Evolutionary conservation across 2,888 invertebrate genomes (phyloP).

Genomic region (Drosophila melanosoma): DNA sequence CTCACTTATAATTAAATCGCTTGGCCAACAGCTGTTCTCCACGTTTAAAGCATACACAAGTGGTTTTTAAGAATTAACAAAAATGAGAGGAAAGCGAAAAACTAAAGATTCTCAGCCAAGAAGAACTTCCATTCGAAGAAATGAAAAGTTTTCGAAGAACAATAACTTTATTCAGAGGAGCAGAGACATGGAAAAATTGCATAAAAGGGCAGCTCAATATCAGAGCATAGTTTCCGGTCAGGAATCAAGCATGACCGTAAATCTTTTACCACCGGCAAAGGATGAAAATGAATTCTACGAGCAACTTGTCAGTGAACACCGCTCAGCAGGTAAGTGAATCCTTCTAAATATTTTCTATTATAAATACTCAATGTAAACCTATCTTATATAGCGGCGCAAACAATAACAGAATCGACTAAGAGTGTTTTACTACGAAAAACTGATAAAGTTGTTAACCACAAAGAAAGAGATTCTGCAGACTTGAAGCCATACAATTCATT

Average conservation of each 20-base stretch:
- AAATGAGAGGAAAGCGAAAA: slow-evolving; percentile 29
- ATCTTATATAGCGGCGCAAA: slow-evolving; percentile 20
- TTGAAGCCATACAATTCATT: slow-evolving; percentile 86
- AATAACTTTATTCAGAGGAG: slow-evolving; percentile 79
- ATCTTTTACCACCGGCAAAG: slow-evolving; percentile 42
- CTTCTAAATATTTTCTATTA: slow-evolving; percentile 41
- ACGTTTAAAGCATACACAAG: slow-evolving; percentile 11
- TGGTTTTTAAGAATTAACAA: neutral
- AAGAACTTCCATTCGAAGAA: slow-evolving; percentile 14
- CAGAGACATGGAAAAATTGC: slow-evolving; percentile 79
- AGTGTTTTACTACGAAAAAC: neutral
- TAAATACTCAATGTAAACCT: neutral
- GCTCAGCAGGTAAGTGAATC: slow-evolving; percentile 35
- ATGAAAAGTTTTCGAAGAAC: slow-evolving; percentile 66
- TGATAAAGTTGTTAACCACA: neutral
- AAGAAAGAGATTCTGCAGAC: slow-evolving; percentile 1
- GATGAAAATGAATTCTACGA: slow-evolving; percentile 59
- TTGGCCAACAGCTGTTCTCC: slow-evolving; percentile 8
- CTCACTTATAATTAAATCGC: neutral
- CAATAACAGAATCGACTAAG: neutral
- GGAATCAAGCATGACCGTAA: slow-evolving; percentile 21
- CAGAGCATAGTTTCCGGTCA: slow-evolving; percentile 47
- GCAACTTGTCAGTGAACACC: slow-evolving; percentile 56
- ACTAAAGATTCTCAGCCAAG: neutral
- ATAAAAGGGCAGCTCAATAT: slow-evolving; percentile 65